Base-by-base conservation (phyloP, 2,888 invertebrate species). In the Polydesmus complanatus region DNA sequence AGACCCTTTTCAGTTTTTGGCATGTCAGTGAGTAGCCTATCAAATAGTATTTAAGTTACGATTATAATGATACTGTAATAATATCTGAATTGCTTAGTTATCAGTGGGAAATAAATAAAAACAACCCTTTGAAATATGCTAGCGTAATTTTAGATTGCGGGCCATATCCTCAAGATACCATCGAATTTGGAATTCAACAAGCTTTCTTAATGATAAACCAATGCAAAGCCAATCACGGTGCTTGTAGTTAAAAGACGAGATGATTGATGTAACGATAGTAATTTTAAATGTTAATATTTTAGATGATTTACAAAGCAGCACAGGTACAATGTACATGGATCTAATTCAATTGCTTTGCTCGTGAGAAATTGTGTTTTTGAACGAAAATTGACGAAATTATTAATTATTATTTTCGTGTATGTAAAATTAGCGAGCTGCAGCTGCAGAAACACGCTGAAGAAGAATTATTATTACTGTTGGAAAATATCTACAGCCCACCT, bases 271-370 rank as follows among this genome's bases (percentile, higher is more conserved):
- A n/a, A n/a, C n/a, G n/a, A n/a, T n/a, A n/a, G n/a, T n/a, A n/a
- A n/a, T n/a, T n/a, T n/a, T n/a, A n/a, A n/a, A n/a, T n/a, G n/a
- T n/a, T n/a, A n/a, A n/a, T n/a, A n/a, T n/a, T n/a, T n/a, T n/a
- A 23, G 55, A 55, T 27, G 26, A 55, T 26, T 19, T 55, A n/a
- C 25, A 55, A 27, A 26, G 27, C 3, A 18, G 25, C 3, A 55
- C 26, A 18, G 55, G 55, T 3, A 27, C 22, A 19, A 21, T 55
- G 22, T 55, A 27, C 27, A 55, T 55, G 55, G 55, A 55, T 27
- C 19, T 55, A 18, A 18, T 23, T 19, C 55, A 55, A 22, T n/a
- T 55, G 55, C 26, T 55, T 2, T 25, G 27, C 27, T 19, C n/a
- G 55, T 55, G 27, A 23, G 27, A 19, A 11, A 21, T 3, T 23